Conservation (phyloP, 2,888 invertebrate species). For the Bombylius discolor region DNA sequence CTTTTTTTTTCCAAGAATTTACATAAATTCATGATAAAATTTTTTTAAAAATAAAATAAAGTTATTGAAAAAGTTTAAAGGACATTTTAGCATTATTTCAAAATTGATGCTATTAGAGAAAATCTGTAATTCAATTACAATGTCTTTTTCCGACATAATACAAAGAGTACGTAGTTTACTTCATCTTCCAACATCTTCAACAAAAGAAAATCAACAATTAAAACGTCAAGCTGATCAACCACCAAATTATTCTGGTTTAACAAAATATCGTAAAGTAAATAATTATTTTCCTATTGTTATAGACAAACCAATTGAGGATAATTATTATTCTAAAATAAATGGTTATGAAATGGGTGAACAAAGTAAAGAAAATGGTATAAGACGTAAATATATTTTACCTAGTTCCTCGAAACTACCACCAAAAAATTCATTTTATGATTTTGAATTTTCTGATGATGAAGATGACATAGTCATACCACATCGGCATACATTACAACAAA, state of each 20-base stretch:
- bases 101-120: no score
- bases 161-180: no score
- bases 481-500: background rate
- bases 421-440: constrained; percentile 11
- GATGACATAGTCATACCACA: constrained; percentile 14
- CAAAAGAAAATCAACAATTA: no score
- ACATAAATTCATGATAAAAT: no score
- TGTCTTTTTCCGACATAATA: no score
- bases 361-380: background rate
- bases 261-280: constrained; percentile 26
- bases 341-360: background rate
- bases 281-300: constrained; percentile 25
- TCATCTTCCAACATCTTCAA: no score
- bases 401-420: background rate
- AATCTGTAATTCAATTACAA: no score
- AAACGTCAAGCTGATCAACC: constrained; percentile 12
- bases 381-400: no score
- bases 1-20: no score
- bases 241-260: constrained; percentile 18
- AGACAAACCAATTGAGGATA: constrained; percentile 22
- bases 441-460: constrained; percentile 32
- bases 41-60: no score
- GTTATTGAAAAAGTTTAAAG: no score
- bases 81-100: no score
- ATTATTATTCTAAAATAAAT: background rate